A percentile compares a stretch with the other conserved stretches of the same genome.
These are phyloP conservation scores for Pollenia amentaria DNA, from an alignment of 2,888 invertebrate genomes.

Conservation along the genomic window DNA sequence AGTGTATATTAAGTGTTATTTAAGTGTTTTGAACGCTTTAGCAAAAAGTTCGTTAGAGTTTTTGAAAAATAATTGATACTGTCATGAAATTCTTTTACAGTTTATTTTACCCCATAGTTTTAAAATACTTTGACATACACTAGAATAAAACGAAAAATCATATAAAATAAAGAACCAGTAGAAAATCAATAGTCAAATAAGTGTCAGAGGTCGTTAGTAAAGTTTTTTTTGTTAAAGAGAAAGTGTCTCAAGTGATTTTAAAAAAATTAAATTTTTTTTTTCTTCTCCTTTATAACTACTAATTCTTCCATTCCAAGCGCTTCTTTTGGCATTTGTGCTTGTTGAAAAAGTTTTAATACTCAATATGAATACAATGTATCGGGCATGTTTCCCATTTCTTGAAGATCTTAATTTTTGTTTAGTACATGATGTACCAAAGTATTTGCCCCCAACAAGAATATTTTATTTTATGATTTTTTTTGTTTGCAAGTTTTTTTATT, in stretches of 20 bases:
- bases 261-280: constrained; percentile 22
- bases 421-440: constrained; percentile 11
- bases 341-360: constrained; percentile 26
- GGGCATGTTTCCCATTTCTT: constrained; percentile 20
- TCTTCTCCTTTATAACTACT: background rate
- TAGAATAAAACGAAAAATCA: background rate
- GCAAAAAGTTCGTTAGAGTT: too few relatives aligned
- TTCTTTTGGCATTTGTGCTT: constrained; percentile 16
- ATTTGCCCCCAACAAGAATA: constrained; percentile 40
- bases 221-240: constrained; percentile 76
- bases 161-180: constrained; percentile 15
- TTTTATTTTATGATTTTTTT: constrained; percentile 12
- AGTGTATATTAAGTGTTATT: too few relatives aligned
- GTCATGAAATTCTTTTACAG: background rate
- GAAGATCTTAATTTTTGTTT: constrained; percentile 48
- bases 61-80: background rate
- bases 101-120: background rate
- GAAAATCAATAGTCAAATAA: constrained; percentile 74
- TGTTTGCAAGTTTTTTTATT: background rate
- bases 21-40: too few relatives aligned
- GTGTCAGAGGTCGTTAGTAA: constrained; percentile 76
- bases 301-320: background rate
- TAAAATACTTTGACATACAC: background rate
- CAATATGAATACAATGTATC: constrained; percentile 40
- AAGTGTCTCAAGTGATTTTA: constrained; percentile 81